These are phyloP conservation scores for Diphyllodes magnificus DNA, from an alignment of 2,113 vertebrate species.

Conservation along the genomic window DNA sequence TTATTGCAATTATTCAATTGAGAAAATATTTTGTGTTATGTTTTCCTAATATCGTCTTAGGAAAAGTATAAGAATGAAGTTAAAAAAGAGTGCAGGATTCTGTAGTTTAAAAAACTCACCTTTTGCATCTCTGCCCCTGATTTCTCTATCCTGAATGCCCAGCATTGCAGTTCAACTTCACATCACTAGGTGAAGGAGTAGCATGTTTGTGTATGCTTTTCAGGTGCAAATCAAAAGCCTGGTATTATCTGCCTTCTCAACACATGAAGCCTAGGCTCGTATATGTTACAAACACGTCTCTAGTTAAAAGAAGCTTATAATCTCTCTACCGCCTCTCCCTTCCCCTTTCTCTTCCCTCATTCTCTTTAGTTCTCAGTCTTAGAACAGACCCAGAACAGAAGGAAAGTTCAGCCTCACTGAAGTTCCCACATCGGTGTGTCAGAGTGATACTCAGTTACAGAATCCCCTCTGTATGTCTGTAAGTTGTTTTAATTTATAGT, in stretches of 20 bases:
- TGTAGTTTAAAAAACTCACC: background rate
- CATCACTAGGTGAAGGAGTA: background rate
- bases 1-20: background rate
- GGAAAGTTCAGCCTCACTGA: background rate
- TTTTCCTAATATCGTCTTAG: background rate
- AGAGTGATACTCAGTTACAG: background rate
- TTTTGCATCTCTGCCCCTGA: background rate
- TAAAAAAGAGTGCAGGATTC: background rate
- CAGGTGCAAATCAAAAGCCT: background rate
- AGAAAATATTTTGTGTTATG: background rate
- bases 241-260: background rate
- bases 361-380: background rate
- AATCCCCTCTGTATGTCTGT: background rate
- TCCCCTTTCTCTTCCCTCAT: background rate
- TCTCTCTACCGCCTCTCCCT: background rate
- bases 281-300: background rate
- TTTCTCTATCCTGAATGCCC: background rate
- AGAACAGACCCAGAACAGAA: background rate
- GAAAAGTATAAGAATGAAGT: background rate
- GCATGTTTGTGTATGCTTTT: background rate
- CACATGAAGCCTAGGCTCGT: background rate
- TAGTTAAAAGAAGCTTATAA: background rate
- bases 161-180: background rate
- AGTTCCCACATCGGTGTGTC: background rate
- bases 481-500: background rate